These are phyloP conservation scores for Centropristis striata DNA, from an alignment of 2,113 vertebrate species.

Conservation along the genomic window DNA sequence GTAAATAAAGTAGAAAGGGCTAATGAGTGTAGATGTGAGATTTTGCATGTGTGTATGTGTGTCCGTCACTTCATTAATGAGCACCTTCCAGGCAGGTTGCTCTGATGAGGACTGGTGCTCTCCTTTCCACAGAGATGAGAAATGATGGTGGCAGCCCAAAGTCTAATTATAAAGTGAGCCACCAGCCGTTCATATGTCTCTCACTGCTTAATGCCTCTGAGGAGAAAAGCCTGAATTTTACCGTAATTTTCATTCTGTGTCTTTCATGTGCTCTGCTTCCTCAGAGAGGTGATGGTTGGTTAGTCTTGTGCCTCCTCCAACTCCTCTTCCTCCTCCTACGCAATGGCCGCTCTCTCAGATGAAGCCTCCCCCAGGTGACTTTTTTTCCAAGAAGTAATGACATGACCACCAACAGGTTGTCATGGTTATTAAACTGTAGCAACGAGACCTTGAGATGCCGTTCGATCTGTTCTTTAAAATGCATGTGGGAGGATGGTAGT, in stretches of 20 bases:
- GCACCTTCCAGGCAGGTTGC: slow-evolving; percentile 74
- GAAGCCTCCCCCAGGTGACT: slow-evolving; percentile 22
- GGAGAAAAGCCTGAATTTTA: slow-evolving; percentile 30
- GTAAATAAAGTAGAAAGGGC: slow-evolving; percentile 69
- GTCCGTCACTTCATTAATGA: slow-evolving; percentile 69
- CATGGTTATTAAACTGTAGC: slow-evolving; percentile 60
- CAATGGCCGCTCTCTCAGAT: slow-evolving; percentile 2
- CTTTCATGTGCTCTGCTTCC: slow-evolving; percentile 21
- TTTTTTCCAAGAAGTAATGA: slow-evolving; percentile 36
- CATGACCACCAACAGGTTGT: slow-evolving; percentile 52
- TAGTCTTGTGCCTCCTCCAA: slow-evolving; percentile 12
- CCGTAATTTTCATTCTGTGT: slow-evolving; percentile 33
- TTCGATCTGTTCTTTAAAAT: slow-evolving; percentile 30
- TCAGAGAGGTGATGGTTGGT: slow-evolving; percentile 13
- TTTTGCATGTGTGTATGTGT: slow-evolving; percentile 5
- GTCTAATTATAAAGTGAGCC: slow-evolving; percentile 71
- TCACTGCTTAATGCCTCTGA: slow-evolving; percentile 41
- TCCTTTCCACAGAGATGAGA: slow-evolving; percentile 68
- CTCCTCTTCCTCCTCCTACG: slow-evolving; percentile 39
- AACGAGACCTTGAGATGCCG: slow-evolving; percentile 16
- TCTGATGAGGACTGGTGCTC: slow-evolving; percentile 67
- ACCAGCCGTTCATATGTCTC: slow-evolving; percentile 48
- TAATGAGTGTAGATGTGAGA: slow-evolving; percentile 19
- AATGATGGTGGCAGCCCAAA: slow-evolving; percentile 65
- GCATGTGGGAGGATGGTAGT: slow-evolving; percentile 34